A percentile compares a stretch with the other conserved stretches of the same genome.
Evolutionary conservation across 1,140 invertebrate species (phyloP).

Genomic region (Ceratosolen solmsi): DNA sequence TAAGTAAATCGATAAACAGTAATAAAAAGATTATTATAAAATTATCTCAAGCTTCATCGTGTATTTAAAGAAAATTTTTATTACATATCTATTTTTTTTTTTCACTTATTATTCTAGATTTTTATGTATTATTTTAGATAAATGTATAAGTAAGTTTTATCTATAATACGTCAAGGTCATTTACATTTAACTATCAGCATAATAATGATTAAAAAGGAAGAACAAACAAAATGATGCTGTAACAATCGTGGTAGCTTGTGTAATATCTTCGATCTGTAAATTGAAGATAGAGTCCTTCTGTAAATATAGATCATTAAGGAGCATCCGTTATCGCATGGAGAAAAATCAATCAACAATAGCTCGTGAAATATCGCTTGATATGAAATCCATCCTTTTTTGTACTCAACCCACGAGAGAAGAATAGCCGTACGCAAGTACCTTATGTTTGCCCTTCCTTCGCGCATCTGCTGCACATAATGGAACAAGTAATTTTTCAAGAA

Average conservation of each 20-base stretch:
- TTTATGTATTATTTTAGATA: no score
- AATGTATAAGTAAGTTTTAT: not conserved
- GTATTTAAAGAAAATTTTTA: no score
- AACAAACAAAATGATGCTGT: not conserved
- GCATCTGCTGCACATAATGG: constrained; percentile 11
- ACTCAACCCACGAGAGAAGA: not conserved
- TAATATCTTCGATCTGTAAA: constrained; percentile 9
- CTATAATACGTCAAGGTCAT: not conserved
- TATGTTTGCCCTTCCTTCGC: not conserved
- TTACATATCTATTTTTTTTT: no score
- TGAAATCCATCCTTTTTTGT: not conserved
- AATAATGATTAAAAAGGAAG: not conserved
- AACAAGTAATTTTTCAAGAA: constrained; percentile 23
- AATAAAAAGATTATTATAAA: no score
- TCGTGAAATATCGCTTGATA: constrained; percentile 7
- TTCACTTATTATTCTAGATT: no score
- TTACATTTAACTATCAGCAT: not conserved
- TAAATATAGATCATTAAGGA: not conserved
- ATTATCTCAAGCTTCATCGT: no score
- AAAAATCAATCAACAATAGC: constrained; percentile 19
- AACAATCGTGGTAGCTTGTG: not conserved
- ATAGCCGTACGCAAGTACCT: not conserved
- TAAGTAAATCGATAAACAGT: no score
- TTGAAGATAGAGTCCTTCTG: not conserved
- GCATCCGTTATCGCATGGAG: constrained; percentile 5